Base-by-base conservation (phyloP, 1,140 invertebrate genomes). In the Drosophila auraria region DNA sequence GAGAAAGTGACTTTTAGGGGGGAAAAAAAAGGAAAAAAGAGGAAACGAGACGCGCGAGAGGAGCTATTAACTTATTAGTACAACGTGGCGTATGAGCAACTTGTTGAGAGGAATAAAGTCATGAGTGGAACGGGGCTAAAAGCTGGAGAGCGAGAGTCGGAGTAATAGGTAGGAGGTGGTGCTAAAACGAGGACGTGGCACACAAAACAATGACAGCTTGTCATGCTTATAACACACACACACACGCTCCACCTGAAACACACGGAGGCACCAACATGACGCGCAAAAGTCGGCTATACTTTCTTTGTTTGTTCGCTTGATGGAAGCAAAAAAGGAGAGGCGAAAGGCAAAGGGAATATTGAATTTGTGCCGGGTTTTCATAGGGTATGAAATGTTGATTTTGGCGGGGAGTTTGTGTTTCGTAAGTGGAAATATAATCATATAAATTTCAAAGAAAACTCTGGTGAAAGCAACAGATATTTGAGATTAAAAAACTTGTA, bases 1-100 rank as follows among this genome's bases (percentile, higher is more conserved):
- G 49, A 65, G 70, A 89, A 73, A 65, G 76, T 57, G 71, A 83
- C 77, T 65, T 63, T 27, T 53, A n/a, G 15, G 9, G 15, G 9
- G 15, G 2, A 36, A 60, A 3, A 38, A 15, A 36, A 17, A 5
- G 49, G 20, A 54, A 36, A 23, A 56, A 53, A 23, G 30, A 14
- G 33, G 25, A 53, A 33, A 50, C 33, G 30, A n/a, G 15, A 50
- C 20, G 42, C 38, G 51, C 63, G 27, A 49, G 40, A 62, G 47
- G 27, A 78, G 72, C 78, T 89, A 89, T 87, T 87, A 89, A 81
- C 80, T 89, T 87, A 89, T 87, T 89, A 87, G 83, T 84, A 78
- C 78, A 78, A 81, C 80, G 69, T 68, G 78, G 77, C 80, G 84
- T 83, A 83, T 87, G 84, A 74, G 84, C 65, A 87, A 87, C 84